Evolutionary conservation across 2,113 vertebrate species (phyloP).

Genomic region (Pituophis catenifer): DNA sequence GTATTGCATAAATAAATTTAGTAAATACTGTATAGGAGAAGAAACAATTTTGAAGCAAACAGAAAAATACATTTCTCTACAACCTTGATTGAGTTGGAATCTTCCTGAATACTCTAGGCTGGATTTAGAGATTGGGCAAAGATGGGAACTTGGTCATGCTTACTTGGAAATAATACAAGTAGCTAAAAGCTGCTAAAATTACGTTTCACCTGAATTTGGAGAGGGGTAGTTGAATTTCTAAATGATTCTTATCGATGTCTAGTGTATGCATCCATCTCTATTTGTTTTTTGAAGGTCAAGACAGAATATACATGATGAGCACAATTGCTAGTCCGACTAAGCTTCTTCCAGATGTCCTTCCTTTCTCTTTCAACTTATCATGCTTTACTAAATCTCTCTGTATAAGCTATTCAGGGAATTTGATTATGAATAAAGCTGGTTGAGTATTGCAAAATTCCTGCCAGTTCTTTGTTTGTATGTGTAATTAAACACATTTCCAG

Average conservation of each 20-base stretch:
- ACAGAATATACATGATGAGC: neutral
- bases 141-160: neutral
- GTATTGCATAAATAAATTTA: neutral
- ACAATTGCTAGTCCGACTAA: neutral
- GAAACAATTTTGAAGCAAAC: neutral
- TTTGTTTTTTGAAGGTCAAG: slow-evolving; percentile 5
- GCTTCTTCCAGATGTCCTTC: neutral
- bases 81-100: neutral
- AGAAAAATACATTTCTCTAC: neutral
- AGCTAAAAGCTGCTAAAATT: neutral
- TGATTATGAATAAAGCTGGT: slow-evolving; percentile 15
- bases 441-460: slow-evolving; percentile 22
- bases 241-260: neutral
- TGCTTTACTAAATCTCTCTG: slow-evolving; percentile 21
- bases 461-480: slow-evolving; percentile 37
- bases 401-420: neutral
- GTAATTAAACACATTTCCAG: slow-evolving; percentile 23
- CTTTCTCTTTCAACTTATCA: slow-evolving; percentile 9
- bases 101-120: neutral
- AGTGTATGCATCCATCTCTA: neutral
- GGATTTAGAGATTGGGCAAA: neutral
- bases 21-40: neutral
- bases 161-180: neutral
- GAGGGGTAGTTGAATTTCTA: neutral
- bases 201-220: neutral